Evolutionary conservation across 2,888 invertebrate genomes (phyloP), one percentile per base, ranked within the genome.

Genomic region (Liopterus haemorrhoidalis): DNA sequence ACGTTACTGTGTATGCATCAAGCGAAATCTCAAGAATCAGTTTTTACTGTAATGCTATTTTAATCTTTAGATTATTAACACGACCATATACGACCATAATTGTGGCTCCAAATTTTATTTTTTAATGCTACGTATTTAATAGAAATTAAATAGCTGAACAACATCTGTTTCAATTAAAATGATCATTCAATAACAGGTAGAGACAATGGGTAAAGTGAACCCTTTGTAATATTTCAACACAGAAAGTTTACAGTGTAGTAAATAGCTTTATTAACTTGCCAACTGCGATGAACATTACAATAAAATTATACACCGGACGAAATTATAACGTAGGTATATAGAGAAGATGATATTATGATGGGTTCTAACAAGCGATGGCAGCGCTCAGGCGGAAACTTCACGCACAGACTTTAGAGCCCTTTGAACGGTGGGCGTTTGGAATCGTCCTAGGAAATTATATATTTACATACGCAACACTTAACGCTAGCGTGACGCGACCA

Each of bases 261-360:
- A 55, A 57, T 58, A 58, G 57, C 56, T 61, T 57, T 62, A 64
- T 64, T 63, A 62, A 62, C 60, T 62, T 59, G 56, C 59, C 61
- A 61, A 63, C 63, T 61, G 62, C 58, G 60, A 62, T 61, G 62
- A 63, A 61, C 58, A 59, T 58, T 61, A 55, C 54, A 54, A 54
- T 54, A 64, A 63, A 45, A 64, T 64, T 64, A 64, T 58, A 62
- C 56, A 52, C 51, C 51, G 36, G 49, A 56, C 52, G 46, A 58
- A 58, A 59, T 59, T 58, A 59, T 53, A 51, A 50, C 49, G 49
- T 49, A 52, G 52, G 52, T 53, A 54, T 57, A 53, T 51, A 49
- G 11, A 12, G 5, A 5, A 21, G 32, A 9, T 5, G 8, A 14
- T 41, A 41, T 6, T 24, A 14, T n/a, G 31, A 16, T 21, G 22